Evolutionary conservation across 2,888 invertebrate genomes (phyloP).

Genomic region (Herminia tarsipennalis): DNA sequence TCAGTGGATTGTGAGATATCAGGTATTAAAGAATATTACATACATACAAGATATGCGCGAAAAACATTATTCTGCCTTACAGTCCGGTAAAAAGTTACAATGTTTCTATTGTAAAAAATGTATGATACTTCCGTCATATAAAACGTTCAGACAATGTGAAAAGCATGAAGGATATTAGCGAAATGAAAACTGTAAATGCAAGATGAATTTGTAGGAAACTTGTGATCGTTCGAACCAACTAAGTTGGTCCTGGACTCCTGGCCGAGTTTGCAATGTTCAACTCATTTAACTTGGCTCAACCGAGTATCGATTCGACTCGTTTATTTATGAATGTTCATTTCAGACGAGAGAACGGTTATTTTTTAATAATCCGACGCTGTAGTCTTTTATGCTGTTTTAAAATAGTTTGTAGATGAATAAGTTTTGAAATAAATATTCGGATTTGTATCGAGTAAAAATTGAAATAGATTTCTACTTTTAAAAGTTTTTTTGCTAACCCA

Average conservation of each 20-base stretch:
- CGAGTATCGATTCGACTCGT: conserved; percentile 19
- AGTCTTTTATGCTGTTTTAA: background rate
- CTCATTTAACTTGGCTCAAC: conserved; percentile 31
- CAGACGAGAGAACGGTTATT: background rate
- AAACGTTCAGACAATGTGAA: background rate
- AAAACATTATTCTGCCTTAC: too few species aligned
- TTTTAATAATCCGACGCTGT: background rate
- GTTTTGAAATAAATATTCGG: too few species aligned
- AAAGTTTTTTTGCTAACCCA: too few species aligned
- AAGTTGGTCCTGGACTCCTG: conserved; percentile 6
- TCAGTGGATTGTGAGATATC: too few species aligned
- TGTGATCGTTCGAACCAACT: background rate
- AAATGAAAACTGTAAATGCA: conserved; percentile 6
- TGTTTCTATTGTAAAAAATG: background rate
- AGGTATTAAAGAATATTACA: too few species aligned
- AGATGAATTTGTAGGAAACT: conserved; percentile 9
- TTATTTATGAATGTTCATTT: conserved; percentile 13
- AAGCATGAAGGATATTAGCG: background rate
- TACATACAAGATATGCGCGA: too few species aligned
- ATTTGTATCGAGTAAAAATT: too few species aligned
- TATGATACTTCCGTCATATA: too few species aligned
- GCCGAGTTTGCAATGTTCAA: conserved; percentile 19
- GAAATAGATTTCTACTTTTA: too few species aligned
- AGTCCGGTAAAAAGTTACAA: too few species aligned
- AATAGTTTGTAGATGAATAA: too few species aligned